Evolutionary conservation across 2,113 vertebrate genomes (phyloP).

Genomic region (Xenotilapia caudafasciata): DNA sequence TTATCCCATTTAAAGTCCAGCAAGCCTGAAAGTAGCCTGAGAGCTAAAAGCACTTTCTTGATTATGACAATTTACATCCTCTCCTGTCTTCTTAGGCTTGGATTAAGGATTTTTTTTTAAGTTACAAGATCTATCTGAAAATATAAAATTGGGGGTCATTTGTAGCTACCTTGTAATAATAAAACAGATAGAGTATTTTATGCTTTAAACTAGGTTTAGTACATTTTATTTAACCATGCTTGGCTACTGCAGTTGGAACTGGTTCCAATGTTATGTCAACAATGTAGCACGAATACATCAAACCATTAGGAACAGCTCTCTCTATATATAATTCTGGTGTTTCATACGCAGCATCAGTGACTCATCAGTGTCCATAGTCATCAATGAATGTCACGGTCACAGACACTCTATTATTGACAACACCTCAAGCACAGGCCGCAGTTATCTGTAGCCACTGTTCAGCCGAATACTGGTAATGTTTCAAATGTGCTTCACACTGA

Average conservation of each 20-base stretch:
- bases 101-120: neutral
- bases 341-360: neutral
- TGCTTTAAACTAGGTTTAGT: neutral
- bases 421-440: neutral
- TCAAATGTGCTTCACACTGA: neutral
- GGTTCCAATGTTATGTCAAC: neutral
- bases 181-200: neutral
- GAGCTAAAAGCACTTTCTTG: neutral
- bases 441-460: neutral
- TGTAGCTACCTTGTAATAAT: neutral
- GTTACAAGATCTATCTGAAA: neutral
- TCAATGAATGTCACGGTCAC: neutral
- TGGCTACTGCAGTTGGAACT: neutral
- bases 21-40: neutral
- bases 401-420: neutral
- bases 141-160: neutral
- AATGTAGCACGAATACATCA: neutral
- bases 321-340: neutral
- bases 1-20: neutral
- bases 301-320: neutral
- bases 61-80: neutral
- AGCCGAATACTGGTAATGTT: neutral
- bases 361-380: neutral
- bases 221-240: neutral
- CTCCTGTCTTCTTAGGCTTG: neutral